Conservation (phyloP, 1,140 invertebrate genomes). For the Apocrypta bakeri region DNA sequence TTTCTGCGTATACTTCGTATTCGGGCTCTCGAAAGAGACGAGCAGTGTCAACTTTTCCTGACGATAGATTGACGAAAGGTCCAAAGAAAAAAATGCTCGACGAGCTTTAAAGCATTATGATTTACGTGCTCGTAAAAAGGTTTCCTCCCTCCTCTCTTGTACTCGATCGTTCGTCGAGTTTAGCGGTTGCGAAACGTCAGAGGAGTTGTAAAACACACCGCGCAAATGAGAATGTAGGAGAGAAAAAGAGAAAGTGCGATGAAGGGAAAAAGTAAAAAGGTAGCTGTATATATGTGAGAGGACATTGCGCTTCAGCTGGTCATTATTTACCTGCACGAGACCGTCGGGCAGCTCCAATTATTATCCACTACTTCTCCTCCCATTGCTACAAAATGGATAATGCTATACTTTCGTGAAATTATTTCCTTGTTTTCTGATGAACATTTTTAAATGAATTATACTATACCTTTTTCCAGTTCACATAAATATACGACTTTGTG, state of each 20-base stretch:
- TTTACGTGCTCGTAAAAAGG: constrained; percentile 53
- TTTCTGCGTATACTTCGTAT: no score
- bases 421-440: background rate
- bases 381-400: background rate
- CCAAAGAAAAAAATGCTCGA: no score
- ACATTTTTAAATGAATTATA: background rate
- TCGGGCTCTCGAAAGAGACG: no score
- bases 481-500: no score
- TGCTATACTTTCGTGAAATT: background rate
- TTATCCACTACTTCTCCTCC: no score
- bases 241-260: constrained; percentile 56
- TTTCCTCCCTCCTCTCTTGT: constrained; percentile 32
- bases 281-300: background rate
- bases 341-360: background rate
- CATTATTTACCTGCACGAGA: background rate
- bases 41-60: no score
- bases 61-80: no score
- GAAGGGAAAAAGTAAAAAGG: background rate
- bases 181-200: constrained; percentile 62
- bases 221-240: constrained; percentile 66
- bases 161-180: constrained; percentile 59
- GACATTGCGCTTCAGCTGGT: background rate
- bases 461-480: no score
- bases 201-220: constrained; percentile 64
- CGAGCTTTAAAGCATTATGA: constrained; percentile 33